phyloP scores from a whole-genome alignment of 2,888 invertebrate genomes.

The Drosophila paranaensis region DNA sequence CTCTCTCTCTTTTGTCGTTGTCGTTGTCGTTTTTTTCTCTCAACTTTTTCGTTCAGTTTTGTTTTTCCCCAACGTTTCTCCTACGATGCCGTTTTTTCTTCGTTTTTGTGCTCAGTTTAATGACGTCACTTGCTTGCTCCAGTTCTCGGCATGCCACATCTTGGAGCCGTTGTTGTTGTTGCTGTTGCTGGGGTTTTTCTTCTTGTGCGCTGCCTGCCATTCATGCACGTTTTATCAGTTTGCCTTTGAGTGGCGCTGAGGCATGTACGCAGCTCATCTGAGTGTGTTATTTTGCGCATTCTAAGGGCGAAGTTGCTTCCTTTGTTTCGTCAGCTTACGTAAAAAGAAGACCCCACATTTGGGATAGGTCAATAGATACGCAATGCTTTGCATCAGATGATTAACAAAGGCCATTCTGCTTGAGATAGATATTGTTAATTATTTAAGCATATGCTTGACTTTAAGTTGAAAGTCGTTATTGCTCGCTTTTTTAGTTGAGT shows the following conservation, averaged over 20 bases:
- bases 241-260: constrained; percentile 63
- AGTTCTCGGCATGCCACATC: constrained; percentile 66
- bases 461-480: no score
- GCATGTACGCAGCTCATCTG: constrained; percentile 63
- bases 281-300: constrained; percentile 27
- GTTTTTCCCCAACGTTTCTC: constrained; percentile 68
- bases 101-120: constrained; percentile 37
- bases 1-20: constrained; percentile 36
- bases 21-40: constrained; percentile 31
- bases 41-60: constrained; percentile 75
- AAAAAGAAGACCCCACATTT: constrained; percentile 26
- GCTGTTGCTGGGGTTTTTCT: constrained; percentile 17
- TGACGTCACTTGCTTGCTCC: constrained; percentile 76
- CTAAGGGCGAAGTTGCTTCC: not conserved
- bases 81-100: constrained; percentile 27
- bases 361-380: constrained; percentile 14
- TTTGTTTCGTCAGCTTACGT: constrained; percentile 43
- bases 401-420: not conserved
- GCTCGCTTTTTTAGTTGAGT: no score
- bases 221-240: constrained; percentile 80
- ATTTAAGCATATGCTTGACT: not conserved
- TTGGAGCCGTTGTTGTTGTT: constrained; percentile 33
- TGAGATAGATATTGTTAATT: not conserved
- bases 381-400: not conserved
- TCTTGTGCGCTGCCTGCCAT: constrained; percentile 51